A percentile compares a stretch with the other conserved stretches of the same genome.
These are phyloP conservation scores for Diorhabda carinulata DNA, from an alignment of 1,140 invertebrate species.

Conservation along the genomic window DNA sequence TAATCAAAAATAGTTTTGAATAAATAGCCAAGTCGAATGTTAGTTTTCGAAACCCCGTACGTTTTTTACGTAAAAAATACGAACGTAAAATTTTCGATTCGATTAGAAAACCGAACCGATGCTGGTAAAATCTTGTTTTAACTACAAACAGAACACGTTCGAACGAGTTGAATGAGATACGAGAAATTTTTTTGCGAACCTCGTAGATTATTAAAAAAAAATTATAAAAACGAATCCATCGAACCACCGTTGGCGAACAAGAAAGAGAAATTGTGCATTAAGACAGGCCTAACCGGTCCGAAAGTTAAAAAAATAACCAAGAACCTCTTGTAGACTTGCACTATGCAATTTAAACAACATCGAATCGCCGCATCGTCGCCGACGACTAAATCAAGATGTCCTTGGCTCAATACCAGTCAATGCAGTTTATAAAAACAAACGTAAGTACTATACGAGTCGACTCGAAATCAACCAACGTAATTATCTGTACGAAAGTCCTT, in stretches of 20 bases:
- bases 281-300: not conserved
- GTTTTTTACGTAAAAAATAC: too few species aligned
- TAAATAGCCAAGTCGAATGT: too few species aligned
- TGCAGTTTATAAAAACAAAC: conserved; percentile 15
- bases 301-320: not conserved
- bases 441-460: not conserved
- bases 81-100: too few species aligned
- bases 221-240: not conserved
- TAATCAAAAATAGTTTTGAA: too few species aligned
- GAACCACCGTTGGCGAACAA: not conserved
- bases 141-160: too few species aligned
- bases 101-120: too few species aligned
- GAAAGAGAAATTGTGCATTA: conserved; percentile 6
- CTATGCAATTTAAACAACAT: conserved; percentile 11
- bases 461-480: not conserved
- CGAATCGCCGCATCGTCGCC: conserved; percentile 3
- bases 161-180: too few species aligned
- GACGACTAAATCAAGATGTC: conserved; percentile 21
- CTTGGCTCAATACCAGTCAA: conserved; percentile 21
- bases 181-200: too few species aligned
- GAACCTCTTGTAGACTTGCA: conserved; percentile 2
- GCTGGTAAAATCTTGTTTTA: too few species aligned
- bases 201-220: not conserved
- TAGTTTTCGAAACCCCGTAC: too few species aligned
- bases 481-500: not conserved